These are phyloP conservation scores for Mechanitis messenoides DNA, from an alignment of 2,888 invertebrate genomes.

Conservation along the genomic window DNA sequence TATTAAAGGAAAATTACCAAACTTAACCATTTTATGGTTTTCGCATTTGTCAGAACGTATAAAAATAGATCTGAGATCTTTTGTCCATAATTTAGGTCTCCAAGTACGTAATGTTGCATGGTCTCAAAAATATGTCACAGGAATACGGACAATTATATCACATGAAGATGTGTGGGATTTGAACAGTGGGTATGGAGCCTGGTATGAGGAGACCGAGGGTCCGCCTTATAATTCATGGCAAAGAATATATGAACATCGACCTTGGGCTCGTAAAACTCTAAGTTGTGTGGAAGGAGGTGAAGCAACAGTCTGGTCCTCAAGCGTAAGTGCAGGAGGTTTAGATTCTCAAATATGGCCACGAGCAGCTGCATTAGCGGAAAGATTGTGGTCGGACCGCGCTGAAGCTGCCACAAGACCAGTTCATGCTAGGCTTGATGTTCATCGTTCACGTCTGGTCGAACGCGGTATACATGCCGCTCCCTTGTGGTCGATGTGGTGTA, in stretches of 20 bases:
- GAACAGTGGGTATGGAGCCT: conserved; percentile 87
- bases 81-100: conserved; percentile 42
- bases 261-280: conserved; percentile 66
- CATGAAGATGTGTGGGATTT: conserved; percentile 91
- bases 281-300: conserved; percentile 82
- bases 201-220: conserved; percentile 86
- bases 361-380: conserved; percentile 86
- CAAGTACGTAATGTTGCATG: conserved; percentile 80
- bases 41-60: conserved; percentile 43
- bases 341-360: conserved; percentile 88
- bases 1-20: conserved; percentile 62
- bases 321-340: conserved; percentile 80
- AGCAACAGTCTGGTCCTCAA: conserved; percentile 88
- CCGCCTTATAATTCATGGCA: conserved; percentile 91
- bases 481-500: conserved; percentile 85
- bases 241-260: conserved; percentile 86
- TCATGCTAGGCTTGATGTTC: conserved; percentile 79
- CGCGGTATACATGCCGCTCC: conserved; percentile 80
- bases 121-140: conserved; percentile 74
- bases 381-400: conserved; percentile 81
- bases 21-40: conserved; percentile 52
- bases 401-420: conserved; percentile 70
- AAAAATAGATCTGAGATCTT: conserved; percentile 46
- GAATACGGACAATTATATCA: conserved; percentile 83
- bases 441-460: conserved; percentile 76